Evolutionary conservation across 2,888 invertebrate species (phyloP).

Genomic region (Nephrotoma guestfalica): DNA sequence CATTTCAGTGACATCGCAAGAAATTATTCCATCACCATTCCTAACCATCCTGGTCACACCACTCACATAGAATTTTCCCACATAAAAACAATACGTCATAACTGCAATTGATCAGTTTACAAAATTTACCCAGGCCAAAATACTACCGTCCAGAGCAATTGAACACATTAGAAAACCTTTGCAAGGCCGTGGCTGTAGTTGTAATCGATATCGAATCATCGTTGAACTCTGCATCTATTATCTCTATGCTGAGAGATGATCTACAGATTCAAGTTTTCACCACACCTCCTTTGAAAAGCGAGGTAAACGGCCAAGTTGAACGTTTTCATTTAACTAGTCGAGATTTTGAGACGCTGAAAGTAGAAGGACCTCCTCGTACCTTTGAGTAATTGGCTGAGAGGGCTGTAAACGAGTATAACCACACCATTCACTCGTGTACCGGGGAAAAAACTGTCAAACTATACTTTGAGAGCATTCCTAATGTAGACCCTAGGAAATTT

Average conservation of each 20-base stretch:
- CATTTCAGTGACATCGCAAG: too few relatives aligned
- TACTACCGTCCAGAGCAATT: conserved; percentile 8
- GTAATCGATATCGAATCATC: conserved; percentile 9
- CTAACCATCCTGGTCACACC: too few relatives aligned
- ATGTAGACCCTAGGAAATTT: too few relatives aligned
- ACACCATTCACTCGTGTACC: too few relatives aligned
- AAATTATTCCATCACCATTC: too few relatives aligned
- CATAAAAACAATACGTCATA: not conserved
- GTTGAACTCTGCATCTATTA: conserved; percentile 6
- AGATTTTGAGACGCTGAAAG: conserved; percentile 9
- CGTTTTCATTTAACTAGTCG: conserved; percentile 10
- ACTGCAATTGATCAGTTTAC: conserved; percentile 10
- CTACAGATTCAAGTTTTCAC: conserved; percentile 7
- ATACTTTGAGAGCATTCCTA: too few relatives aligned
- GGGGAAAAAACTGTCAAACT: too few relatives aligned
- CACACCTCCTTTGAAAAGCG: conserved; percentile 8
- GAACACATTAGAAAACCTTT: conserved; percentile 7
- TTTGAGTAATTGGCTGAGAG: too few relatives aligned
- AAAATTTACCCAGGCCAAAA: conserved; percentile 6
- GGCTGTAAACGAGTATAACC: too few relatives aligned
- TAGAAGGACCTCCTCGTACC: not conserved
- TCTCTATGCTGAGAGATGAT: conserved; percentile 7
- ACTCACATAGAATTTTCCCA: not conserved
- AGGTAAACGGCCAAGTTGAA: conserved; percentile 9
- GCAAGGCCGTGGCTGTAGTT: conserved; percentile 3